Percentiles rank a stretch among this genome's conserved stretches.
These are phyloP conservation scores for Pomatorhinus ruficollis DNA, from an alignment of 2,113 vertebrate genomes.

Conservation along the genomic window DNA sequence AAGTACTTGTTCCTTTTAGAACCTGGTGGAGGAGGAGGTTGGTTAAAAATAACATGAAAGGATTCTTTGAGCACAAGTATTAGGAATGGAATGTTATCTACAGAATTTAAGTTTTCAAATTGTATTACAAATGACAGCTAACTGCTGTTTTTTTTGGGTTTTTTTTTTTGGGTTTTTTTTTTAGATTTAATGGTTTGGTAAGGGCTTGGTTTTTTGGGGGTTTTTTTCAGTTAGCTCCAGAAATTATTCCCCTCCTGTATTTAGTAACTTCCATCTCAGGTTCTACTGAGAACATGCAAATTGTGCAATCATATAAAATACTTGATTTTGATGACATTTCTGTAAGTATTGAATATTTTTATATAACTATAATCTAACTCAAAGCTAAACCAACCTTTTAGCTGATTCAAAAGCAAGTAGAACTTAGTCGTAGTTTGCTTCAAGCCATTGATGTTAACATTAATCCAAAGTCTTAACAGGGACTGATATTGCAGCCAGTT, in stretches of 20 bases:
- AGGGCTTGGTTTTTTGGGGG: too few relatives aligned
- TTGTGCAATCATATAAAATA: not conserved
- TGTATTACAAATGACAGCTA: not conserved
- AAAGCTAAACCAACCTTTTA: not conserved
- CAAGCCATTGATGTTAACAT: not conserved
- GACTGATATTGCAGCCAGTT: not conserved
- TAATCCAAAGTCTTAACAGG: not conserved
- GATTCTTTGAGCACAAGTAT: not conserved
- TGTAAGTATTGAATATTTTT: not conserved
- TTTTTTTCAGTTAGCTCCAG: not conserved
- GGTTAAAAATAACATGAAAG: slow-evolving; percentile 38
- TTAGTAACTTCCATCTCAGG: not conserved
- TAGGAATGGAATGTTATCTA: not conserved
- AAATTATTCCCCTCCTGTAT: not conserved
- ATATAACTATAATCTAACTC: not conserved
- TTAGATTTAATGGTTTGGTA: not conserved
- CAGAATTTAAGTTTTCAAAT: not conserved
- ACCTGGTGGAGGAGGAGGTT: not conserved
- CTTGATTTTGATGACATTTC: not conserved
- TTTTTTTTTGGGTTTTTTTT: not conserved
- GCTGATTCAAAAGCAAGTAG: not conserved
- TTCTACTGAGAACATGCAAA: not conserved
- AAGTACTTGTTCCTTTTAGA: not conserved
- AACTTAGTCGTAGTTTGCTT: not conserved
- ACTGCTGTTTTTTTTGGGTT: not conserved